Conservation (phyloP, 2,797 vertebrate species). For the Potorous gilbertii region DNA sequence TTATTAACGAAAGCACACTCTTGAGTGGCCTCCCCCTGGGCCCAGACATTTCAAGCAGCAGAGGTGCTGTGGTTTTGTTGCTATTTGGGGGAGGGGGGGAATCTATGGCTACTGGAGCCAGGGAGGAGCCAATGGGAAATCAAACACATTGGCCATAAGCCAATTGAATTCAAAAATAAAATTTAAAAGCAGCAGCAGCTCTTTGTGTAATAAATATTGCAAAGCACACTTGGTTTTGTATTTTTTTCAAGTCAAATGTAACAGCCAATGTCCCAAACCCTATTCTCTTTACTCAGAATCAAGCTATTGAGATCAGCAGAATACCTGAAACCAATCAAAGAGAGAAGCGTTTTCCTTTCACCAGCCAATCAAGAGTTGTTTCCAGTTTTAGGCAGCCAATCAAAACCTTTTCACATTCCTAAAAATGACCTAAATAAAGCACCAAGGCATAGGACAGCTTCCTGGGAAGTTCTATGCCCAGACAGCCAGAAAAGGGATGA, state of each 20-base stretch:
- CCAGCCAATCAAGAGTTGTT: conserved; percentile 78
- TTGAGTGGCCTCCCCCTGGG: conserved; percentile 67
- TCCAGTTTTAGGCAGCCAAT: conserved; percentile 83
- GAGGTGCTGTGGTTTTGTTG: not conserved
- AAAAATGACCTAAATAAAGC: conserved; percentile 85
- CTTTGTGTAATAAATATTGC: conserved; percentile 86
- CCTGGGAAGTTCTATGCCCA: conserved; percentile 79
- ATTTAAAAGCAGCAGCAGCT: conserved; percentile 63
- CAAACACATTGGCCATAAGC: conserved; percentile 62
- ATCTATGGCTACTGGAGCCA: conserved; percentile 52
- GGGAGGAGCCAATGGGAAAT: conserved; percentile 74
- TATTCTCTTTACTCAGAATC: conserved; percentile 78
- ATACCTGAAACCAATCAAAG: conserved; percentile 83
- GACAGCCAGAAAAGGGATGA: conserved; percentile 73
- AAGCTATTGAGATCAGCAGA: conserved; percentile 70
- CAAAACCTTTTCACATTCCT: conserved; percentile 80
- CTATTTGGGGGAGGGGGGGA: conserved; percentile 53
- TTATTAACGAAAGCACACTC: conserved; percentile 50
- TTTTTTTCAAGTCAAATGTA: conserved; percentile 79
- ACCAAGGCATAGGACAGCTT: conserved; percentile 84
- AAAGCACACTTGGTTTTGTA: conserved; percentile 77
- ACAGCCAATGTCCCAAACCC: conserved; percentile 82
- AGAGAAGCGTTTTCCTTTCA: conserved; percentile 73
- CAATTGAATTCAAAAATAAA: conserved; percentile 71
- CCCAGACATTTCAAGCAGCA: conserved; percentile 61